These are phyloP conservation scores for Perca flavescens DNA, from an alignment of 2,113 vertebrate species.

Conservation along the genomic window DNA sequence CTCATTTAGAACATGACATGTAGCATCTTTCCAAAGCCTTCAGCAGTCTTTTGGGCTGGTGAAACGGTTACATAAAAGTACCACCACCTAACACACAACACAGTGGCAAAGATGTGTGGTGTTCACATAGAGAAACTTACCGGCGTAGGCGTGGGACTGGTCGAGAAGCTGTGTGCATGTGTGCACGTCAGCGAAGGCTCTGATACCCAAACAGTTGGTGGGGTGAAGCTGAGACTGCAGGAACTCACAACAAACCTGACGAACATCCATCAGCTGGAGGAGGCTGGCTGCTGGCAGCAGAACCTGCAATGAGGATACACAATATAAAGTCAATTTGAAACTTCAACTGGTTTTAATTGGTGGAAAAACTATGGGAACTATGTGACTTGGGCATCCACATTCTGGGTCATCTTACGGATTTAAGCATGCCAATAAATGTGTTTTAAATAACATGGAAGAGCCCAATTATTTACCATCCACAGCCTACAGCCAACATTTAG, in stretches of 20 bases:
- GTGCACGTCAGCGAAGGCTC: conserved; percentile 95
- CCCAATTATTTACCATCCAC: neutral
- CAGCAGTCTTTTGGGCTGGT: neutral
- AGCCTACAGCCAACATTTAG: neutral
- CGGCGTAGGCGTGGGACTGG: conserved; percentile 93
- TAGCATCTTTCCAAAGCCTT: neutral
- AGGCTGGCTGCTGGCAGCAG: conserved; percentile 94
- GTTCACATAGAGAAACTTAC: conserved; percentile 80
- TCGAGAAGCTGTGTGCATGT: conserved; percentile 91
- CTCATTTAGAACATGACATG: neutral
- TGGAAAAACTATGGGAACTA: neutral
- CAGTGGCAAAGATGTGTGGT: neutral
- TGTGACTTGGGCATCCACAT: neutral
- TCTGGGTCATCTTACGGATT: neutral
- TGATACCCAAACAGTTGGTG: conserved; percentile 96
- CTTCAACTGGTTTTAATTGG: too few species aligned
- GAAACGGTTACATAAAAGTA: conserved; percentile 40
- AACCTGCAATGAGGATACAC: conserved; percentile 82
- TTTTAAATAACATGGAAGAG: neutral
- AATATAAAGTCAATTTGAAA: neutral
- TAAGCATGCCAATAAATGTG: neutral
- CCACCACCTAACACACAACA: neutral
- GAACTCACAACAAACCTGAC: conserved; percentile 96
- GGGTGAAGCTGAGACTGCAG: conserved; percentile 95
- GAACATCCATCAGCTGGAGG: conserved; percentile 95